These are phyloP conservation scores for Osmerus mordax DNA, from an alignment of 2,113 vertebrate species.

Conservation along the genomic window DNA sequence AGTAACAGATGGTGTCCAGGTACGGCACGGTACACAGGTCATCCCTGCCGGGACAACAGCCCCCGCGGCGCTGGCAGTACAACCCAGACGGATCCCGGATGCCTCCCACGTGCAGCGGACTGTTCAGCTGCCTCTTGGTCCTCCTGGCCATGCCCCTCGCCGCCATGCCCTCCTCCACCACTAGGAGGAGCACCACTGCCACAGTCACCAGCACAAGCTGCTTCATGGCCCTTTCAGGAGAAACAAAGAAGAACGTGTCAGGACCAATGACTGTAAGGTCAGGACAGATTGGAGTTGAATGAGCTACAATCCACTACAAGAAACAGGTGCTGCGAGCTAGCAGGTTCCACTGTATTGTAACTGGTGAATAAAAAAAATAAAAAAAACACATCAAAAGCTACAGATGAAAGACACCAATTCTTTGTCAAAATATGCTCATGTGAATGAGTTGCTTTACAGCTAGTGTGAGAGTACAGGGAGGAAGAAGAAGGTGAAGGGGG, in stretches of 20 bases:
- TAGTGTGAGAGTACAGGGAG: background rate
- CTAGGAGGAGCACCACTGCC: slow-evolving; percentile 63
- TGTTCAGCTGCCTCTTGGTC: slow-evolving; percentile 71
- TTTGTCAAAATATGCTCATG: background rate
- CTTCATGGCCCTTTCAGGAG: slow-evolving; percentile 57
- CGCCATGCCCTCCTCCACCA: slow-evolving; percentile 41
- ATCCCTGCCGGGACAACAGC: slow-evolving; percentile 85
- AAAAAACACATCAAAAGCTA: no score
- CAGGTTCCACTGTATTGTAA: no score
- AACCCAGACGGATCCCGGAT: slow-evolving; percentile 84
- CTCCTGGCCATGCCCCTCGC: slow-evolving; percentile 52
- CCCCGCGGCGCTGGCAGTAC: slow-evolving; percentile 81
- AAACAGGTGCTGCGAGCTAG: no score
- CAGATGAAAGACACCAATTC: no score
- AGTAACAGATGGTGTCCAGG: slow-evolving; percentile 93
- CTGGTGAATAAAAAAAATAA: no score
- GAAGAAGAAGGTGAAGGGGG: background rate
- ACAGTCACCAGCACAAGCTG: slow-evolving; percentile 50
- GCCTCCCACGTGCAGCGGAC: slow-evolving; percentile 79
- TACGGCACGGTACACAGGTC: slow-evolving; percentile 89
- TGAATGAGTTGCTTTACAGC: background rate
- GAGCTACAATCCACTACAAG: no score
- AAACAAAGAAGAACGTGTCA: slow-evolving; percentile 13
- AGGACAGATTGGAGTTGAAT: no score
- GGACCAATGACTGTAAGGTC: no score